These are phyloP conservation scores for Erpetoichthys calabaricus DNA, from an alignment of 2,797 vertebrate species.

Conservation along the genomic window DNA sequence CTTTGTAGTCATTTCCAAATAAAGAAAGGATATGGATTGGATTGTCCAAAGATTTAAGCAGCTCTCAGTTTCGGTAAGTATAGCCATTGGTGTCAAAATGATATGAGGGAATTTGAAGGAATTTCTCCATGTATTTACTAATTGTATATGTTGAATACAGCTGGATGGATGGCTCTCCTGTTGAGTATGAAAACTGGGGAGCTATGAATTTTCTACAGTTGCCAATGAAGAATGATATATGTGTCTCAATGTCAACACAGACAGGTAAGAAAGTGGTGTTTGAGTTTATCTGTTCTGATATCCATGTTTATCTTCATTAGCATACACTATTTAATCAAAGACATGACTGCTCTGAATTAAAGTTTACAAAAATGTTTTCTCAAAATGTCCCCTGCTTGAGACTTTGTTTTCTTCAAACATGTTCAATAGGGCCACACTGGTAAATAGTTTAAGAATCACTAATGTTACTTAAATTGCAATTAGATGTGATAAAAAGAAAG, in stretches of 20 bases:
- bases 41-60: constrained; percentile 40
- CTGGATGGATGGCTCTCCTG: constrained; percentile 64
- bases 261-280: constrained; percentile 50
- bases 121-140: constrained; percentile 10
- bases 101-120: constrained; percentile 1
- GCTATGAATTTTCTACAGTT: constrained; percentile 18
- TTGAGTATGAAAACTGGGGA: constrained; percentile 73
- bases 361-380: too few relatives aligned
- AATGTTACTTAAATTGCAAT: too few relatives aligned
- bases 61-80: constrained; percentile 55
- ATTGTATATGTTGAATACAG: constrained; percentile 39
- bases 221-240: constrained; percentile 34
- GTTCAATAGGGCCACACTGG: too few relatives aligned
- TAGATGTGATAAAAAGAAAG: too few relatives aligned
- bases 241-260: constrained; percentile 67
- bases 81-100: constrained; percentile 4
- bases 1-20: constrained; percentile 35
- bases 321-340: too few relatives aligned
- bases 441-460: too few relatives aligned
- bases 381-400: too few relatives aligned
- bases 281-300: too few relatives aligned
- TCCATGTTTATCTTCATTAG: too few relatives aligned
- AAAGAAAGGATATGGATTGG: constrained; percentile 81
- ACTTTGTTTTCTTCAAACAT: too few relatives aligned
- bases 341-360: too few relatives aligned